A percentile compares a stretch with the other conserved stretches of the same genome.
Evolutionary conservation across 1,140 invertebrate genomes (phyloP).

Genomic region (Pseudomyrmex dendroicus): DNA sequence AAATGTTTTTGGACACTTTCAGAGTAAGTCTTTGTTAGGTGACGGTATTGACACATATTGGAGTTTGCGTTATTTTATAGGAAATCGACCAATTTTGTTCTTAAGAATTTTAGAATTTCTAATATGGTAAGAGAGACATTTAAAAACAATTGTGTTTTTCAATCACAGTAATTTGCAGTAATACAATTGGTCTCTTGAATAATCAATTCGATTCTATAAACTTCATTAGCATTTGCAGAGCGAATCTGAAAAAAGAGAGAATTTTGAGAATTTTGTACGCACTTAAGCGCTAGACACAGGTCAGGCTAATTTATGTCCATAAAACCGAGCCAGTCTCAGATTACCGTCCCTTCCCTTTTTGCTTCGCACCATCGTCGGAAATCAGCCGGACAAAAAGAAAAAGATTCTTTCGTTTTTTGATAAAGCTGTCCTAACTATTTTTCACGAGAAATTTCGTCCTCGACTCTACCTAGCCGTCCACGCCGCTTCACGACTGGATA

Average conservation of each 20-base stretch:
- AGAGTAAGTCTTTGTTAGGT: no score
- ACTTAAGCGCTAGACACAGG: slow-evolving; percentile 70
- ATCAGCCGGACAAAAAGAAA: slow-evolving; percentile 40
- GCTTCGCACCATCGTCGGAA: slow-evolving; percentile 69
- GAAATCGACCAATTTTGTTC: not conserved
- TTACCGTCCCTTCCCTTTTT: slow-evolving; percentile 80
- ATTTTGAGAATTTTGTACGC: slow-evolving; percentile 1
- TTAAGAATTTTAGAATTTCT: no score
- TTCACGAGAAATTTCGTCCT: slow-evolving; percentile 71
- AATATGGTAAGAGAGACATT: no score
- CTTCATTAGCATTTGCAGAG: not conserved
- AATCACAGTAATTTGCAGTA: not conserved
- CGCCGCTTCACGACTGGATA: slow-evolving; percentile 63
- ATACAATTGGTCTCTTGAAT: slow-evolving; percentile 1
- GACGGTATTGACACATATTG: no score
- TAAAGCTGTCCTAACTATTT: slow-evolving; percentile 50
- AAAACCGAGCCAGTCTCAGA: slow-evolving; percentile 82
- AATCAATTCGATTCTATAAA: not conserved
- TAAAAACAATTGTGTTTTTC: no score
- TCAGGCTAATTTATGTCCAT: slow-evolving; percentile 79
- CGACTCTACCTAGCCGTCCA: slow-evolving; percentile 74
- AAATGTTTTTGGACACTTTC: no score
- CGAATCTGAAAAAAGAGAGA: not conserved
- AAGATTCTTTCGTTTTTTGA: slow-evolving; percentile 64
- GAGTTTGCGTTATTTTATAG: not conserved